A percentile compares a stretch with the other conserved stretches of the same genome.
These are phyloP conservation scores for Ectemnius cavifrons DNA, from an alignment of 2,888 invertebrate species.

Conservation along the genomic window DNA sequence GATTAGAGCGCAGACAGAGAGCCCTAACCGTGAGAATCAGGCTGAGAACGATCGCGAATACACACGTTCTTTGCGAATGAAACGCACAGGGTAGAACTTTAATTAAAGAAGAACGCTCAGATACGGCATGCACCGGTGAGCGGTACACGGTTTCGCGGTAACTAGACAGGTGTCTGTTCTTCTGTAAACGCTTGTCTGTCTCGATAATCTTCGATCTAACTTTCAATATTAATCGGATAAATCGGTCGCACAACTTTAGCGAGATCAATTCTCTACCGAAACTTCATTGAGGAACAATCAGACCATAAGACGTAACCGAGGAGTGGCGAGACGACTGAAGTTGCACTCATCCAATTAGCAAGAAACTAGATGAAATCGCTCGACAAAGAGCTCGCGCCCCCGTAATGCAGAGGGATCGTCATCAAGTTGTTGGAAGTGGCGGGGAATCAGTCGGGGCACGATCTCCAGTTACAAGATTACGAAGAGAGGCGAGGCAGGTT, in stretches of 20 bases:
- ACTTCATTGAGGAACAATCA: too few species aligned
- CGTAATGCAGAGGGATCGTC: not conserved
- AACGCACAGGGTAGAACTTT: constrained; percentile 59
- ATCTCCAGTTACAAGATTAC: constrained; percentile 41
- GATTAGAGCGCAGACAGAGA: constrained; percentile 54
- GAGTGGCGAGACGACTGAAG: too few species aligned
- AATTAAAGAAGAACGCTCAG: constrained; percentile 58
- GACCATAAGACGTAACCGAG: too few species aligned
- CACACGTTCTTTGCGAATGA: constrained; percentile 58
- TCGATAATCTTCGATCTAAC: too few species aligned
- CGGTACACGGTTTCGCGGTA: constrained; percentile 40
- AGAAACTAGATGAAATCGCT: not conserved
- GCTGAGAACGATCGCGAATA: constrained; percentile 63
- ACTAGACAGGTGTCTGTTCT: constrained; percentile 26
- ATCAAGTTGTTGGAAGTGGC: constrained; percentile 13
- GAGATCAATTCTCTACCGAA: too few species aligned
- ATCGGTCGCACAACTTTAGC: too few species aligned
- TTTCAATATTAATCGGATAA: constrained; percentile 3
- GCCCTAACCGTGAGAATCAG: constrained; percentile 72
- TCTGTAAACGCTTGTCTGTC: not conserved
- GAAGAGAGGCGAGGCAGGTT: not conserved
- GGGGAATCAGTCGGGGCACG: constrained; percentile 10
- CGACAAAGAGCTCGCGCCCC: not conserved
- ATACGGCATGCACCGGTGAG: constrained; percentile 36
- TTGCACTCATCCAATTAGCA: not conserved